A percentile compares a stretch with the other conserved stretches of the same genome.
phyloP scores from a whole-genome alignment of 2,888 invertebrate genomes.

The Limnephilus rhombicus region DNA sequence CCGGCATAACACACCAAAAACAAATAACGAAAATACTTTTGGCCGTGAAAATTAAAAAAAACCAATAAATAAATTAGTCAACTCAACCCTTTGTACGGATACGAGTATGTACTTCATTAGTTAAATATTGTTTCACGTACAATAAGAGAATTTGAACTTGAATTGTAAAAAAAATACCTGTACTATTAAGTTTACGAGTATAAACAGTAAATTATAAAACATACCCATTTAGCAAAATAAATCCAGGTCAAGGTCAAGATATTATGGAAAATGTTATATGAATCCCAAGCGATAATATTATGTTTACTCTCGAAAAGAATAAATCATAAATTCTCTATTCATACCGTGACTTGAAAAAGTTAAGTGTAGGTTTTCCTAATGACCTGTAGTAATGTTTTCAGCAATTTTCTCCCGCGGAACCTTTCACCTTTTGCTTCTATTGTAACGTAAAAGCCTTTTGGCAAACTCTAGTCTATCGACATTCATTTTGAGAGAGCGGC shows the following conservation, averaged over 20 bases:
- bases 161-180: too few species aligned
- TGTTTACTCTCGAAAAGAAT: conserved; percentile 1
- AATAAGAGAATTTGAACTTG: too few species aligned
- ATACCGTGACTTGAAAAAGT: conserved; percentile 18
- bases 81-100: too few species aligned
- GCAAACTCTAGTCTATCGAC: conserved; percentile 11
- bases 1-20: too few species aligned
- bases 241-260: background rate
- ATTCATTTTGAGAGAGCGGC: background rate
- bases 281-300: background rate
- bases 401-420: background rate
- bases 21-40: too few species aligned
- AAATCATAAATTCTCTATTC: conserved; percentile 30
- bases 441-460: conserved; percentile 25
- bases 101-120: too few species aligned
- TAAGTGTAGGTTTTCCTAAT: background rate
- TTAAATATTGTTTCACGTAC: too few species aligned
- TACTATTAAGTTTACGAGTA: too few species aligned
- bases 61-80: too few species aligned
- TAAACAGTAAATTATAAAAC: background rate
- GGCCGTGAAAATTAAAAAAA: too few species aligned
- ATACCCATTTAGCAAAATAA: background rate
- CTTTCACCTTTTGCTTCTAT: conserved; percentile 20
- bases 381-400: conserved; percentile 7
- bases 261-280: background rate